A percentile compares a stretch with the other conserved stretches of the same genome.
phyloP scores from a whole-genome alignment of 2,113 vertebrate genomes.

The Rafetus swinhoei region DNA sequence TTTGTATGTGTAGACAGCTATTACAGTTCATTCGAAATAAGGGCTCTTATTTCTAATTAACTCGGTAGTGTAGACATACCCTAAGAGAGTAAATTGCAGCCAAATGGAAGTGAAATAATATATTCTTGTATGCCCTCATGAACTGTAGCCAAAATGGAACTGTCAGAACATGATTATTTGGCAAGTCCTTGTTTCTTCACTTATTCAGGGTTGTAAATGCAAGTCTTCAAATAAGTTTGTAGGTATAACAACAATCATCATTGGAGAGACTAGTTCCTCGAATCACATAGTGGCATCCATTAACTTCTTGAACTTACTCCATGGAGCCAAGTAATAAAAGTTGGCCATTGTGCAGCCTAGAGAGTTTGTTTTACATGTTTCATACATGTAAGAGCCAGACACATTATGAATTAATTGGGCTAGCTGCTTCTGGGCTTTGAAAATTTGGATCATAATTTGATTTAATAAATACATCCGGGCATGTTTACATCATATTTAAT shows the following conservation, averaged over 20 bases:
- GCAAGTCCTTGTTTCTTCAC: not conserved
- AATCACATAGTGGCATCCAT: not conserved
- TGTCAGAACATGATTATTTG: not conserved
- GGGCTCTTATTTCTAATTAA: too few species aligned
- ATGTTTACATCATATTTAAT: not conserved
- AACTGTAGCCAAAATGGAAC: not conserved
- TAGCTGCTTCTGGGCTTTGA: too few species aligned
- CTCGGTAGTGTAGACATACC: too few species aligned
- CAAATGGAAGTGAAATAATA: too few species aligned
- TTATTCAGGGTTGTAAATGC: not conserved
- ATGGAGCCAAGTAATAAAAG: too few species aligned
- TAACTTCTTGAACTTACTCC: not conserved
- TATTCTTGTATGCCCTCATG: not conserved
- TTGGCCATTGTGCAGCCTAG: too few species aligned
- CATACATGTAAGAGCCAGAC: not conserved
- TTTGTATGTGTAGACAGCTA: too few species aligned
- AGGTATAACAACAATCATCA: not conserved
- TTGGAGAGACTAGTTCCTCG: not conserved
- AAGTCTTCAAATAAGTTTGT: not conserved
- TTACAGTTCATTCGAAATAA: too few species aligned
- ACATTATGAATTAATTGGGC: too few species aligned
- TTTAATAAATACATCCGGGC: not conserved
- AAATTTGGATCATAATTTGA: too few species aligned
- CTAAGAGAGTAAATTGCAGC: too few species aligned
- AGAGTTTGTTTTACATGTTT: not conserved